Evolutionary conservation across 2,797 vertebrate species (phyloP), one percentile per base, ranked within the genome.

Genomic region (Labroides dimidiatus): DNA sequence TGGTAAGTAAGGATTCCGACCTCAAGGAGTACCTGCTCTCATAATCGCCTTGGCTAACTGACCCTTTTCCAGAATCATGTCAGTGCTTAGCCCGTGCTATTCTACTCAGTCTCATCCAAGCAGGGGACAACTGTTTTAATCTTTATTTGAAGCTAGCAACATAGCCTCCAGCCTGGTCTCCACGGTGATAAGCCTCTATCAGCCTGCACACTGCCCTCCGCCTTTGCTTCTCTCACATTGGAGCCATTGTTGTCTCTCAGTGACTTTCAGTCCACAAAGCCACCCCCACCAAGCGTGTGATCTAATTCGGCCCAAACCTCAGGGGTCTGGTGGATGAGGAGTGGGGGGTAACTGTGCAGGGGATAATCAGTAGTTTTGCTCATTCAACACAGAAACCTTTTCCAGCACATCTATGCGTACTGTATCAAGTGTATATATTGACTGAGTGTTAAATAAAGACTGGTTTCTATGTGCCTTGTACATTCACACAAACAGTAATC

Each of bases 221-320:
- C 78, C 73, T 85, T 83, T 76, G 74, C 86, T 68, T 84, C 83
- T 72, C 87, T 89, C 90, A 89, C 84, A 91, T 87, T 82, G 87
- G 84, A 85, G 69, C 91, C 80, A 89, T 91, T 92, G 86, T 93
- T 88, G 78, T 81, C 75, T 78, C 51, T 61, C 63, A 72, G 85
- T 87, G 85, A 86, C 81, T 81, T 82, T 84, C 78, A 84, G 87
- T 82, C 72, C 86, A 87, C 87, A 91, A 87, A 89, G 69, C 84
- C 84, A 84, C 90, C 87, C 91, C 89, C 92, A 88, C 89, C 6
- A 65, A 89, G 90, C 86, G 69, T 92, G 88, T 91, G 86, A 93
- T 92, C 90, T 88, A 91, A 92, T 93, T 90, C 67, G 54, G 81
- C 78, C 82, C 55, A 62, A 84, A 91, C 89, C 93, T 77, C 78